A percentile compares a stretch with the other conserved stretches of the same genome.
phyloP scores from a whole-genome alignment of 1,140 invertebrate genomes.

The Agrilus planipennis region DNA sequence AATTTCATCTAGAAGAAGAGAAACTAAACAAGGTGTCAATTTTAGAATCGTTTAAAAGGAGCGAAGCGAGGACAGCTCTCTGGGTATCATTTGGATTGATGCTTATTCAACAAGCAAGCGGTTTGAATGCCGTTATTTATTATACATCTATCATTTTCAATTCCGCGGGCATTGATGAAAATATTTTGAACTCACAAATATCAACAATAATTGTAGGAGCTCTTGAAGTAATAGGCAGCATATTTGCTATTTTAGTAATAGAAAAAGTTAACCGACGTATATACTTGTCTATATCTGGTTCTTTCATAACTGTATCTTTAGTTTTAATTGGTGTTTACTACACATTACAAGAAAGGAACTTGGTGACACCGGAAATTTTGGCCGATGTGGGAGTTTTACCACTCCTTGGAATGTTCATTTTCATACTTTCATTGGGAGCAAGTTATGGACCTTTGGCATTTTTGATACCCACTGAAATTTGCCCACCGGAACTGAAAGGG shows the following conservation, averaged over 20 bases:
- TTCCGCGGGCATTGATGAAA: constrained; percentile 13
- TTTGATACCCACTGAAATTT: constrained; percentile 63
- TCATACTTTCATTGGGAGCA: constrained; percentile 64
- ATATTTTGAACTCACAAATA: constrained; percentile 38
- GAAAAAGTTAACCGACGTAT: constrained; percentile 55
- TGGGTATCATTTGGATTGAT: constrained; percentile 47
- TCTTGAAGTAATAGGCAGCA: constrained; percentile 58
- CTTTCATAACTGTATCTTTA: constrained; percentile 48
- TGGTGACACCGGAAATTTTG: constrained; percentile 15
- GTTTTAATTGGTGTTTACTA: constrained; percentile 56
- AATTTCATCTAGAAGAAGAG: constrained; percentile 28
- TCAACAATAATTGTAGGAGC: constrained; percentile 60
- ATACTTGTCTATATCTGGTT: constrained; percentile 52
- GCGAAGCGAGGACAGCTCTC: constrained; percentile 38
- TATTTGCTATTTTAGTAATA: constrained; percentile 49
- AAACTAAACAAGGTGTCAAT: constrained; percentile 29
- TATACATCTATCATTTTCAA: constrained; percentile 41
- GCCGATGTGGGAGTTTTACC: constrained; percentile 47
- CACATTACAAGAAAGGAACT: constrained; percentile 37
- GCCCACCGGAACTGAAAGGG: constrained; percentile 63
- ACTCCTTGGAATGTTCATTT: constrained; percentile 56
- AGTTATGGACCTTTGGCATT: constrained; percentile 75
- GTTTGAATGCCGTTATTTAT: constrained; percentile 50
- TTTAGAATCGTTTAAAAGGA: constrained; percentile 34
- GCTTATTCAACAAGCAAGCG: constrained; percentile 57